Evolutionary conservation across 2,797 vertebrate genomes (phyloP).

Genomic region (Picus viridis): DNA sequence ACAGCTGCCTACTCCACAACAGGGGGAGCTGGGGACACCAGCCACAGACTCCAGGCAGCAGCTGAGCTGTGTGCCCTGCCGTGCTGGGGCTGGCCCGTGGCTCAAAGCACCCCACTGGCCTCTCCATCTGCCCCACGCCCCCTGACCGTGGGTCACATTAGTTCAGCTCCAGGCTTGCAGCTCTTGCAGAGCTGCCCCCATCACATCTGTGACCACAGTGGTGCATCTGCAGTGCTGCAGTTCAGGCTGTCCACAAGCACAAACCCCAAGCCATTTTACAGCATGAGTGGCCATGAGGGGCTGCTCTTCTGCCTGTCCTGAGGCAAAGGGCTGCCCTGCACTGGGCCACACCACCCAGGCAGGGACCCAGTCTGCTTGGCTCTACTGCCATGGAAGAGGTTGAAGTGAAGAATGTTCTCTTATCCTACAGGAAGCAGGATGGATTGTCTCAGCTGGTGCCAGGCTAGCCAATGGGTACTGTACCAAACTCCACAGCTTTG

Average conservation of each 20-base stretch:
- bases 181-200: not conserved
- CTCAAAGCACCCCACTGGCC: not conserved
- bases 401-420: not conserved
- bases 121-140: not conserved
- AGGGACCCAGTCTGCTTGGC: not conserved
- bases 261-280: not conserved
- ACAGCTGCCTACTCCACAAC: not conserved
- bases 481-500: not conserved
- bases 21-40: not conserved
- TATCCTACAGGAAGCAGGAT: not conserved
- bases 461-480: rapidly evolving
- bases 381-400: rapidly evolving
- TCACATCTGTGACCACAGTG: rapidly evolving
- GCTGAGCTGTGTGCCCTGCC: not conserved
- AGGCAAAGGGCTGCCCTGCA: rapidly evolving
- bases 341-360: rapidly evolving
- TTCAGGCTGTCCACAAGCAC: not conserved
- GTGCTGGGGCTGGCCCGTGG: not conserved
- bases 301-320: not conserved
- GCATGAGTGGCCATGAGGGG: rapidly evolving
- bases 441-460: not conserved
- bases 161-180: not conserved
- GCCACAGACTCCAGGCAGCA: not conserved
- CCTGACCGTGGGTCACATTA: not conserved
- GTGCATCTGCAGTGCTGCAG: rapidly evolving